Base-by-base conservation (phyloP, 2,888 invertebrate species). In the Syrista parreyssii region DNA sequence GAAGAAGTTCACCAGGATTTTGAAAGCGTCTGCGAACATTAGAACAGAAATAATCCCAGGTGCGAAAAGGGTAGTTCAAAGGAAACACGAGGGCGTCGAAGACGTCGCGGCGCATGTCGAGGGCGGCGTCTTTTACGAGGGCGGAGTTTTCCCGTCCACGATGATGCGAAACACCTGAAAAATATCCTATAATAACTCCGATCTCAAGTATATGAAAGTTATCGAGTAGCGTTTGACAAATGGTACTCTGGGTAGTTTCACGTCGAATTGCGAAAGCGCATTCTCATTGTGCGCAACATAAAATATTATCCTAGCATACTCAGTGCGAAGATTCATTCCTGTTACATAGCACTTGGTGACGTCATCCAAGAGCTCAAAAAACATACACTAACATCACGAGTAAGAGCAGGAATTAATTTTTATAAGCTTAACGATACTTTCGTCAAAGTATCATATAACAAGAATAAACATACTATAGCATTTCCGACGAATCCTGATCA, bases 101-200 rank as follows among this genome's bases (percentile, higher is more conserved):
- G 68, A 71, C 68, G 76, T 79, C 78, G 76, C 75, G 80, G 88
- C 88, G 89, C 89, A 89, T 87, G 87, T 81, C 86, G 81, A 77
- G 84, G 86, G 85, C 85, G 86, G 85, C 76, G 82, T 85, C 84
- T 83, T 78, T 75, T 68, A 76, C 81, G 77, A 84, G 85, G 88
- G 89, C 86, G 88, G 89, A 86, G 88, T 88, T 87, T 86, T 68
- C 81, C 36, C 9, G 34, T 73, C 75, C 31, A 75, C 76, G 55
- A 76, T 78, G 75, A 75, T 75, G 78, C 55, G 75, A 32, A n/a
- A 78, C 68, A 75, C 75, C 40, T 75, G 75, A 77, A 77, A 77
- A 69, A 40, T 68, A 71, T 71, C 68, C 34, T 34, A 34, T 72
- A 78, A 78, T 40, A 75, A 72, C 32, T 72, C 34, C 68, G 68